A percentile compares a stretch with the other conserved stretches of the same genome.
These are phyloP conservation scores for Oryzias javanicus DNA, from an alignment of 2,113 vertebrate species.

Conservation along the genomic window DNA sequence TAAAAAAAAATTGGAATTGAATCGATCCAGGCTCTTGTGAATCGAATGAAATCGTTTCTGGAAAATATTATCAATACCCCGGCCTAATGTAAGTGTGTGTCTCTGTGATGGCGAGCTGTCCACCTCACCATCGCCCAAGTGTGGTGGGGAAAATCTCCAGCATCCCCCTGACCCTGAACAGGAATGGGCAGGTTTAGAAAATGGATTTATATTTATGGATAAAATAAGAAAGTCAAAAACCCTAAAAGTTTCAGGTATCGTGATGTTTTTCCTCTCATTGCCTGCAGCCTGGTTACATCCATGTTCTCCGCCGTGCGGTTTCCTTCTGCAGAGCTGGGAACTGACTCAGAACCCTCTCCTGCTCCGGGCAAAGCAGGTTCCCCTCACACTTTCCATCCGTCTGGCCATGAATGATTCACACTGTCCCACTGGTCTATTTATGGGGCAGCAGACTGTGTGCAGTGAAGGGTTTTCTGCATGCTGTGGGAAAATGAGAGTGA, in stretches of 20 bases:
- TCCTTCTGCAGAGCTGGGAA: slow-evolving; percentile 30
- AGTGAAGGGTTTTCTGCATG: slow-evolving; percentile 9
- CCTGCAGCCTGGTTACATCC: slow-evolving; percentile 26
- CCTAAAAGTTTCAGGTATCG: no score
- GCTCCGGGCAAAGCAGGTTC: slow-evolving; percentile 35
- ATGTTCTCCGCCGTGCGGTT: slow-evolving; percentile 43
- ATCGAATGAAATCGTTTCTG: no score
- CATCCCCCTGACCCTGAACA: no score
- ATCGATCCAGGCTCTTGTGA: no score
- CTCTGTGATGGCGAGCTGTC: no score
- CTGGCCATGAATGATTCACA: slow-evolving; percentile 65
- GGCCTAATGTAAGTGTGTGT: no score
- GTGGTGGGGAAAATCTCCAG: no score
- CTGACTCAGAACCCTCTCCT: slow-evolving; percentile 44
- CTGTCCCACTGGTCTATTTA: slow-evolving; percentile 32
- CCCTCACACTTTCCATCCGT: slow-evolving; percentile 64
- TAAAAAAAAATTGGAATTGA: no score
- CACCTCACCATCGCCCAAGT: no score
- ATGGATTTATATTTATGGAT: not conserved
- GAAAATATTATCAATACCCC: no score
- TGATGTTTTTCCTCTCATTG: not conserved
- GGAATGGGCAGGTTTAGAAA: no score
- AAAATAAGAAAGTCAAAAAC: not conserved
- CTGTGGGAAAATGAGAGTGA: slow-evolving; percentile 1
- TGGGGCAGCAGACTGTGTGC: slow-evolving; percentile 11